phyloP scores from a whole-genome alignment of 2,888 invertebrate genomes.

The Monoplex corrugatus region DNA sequence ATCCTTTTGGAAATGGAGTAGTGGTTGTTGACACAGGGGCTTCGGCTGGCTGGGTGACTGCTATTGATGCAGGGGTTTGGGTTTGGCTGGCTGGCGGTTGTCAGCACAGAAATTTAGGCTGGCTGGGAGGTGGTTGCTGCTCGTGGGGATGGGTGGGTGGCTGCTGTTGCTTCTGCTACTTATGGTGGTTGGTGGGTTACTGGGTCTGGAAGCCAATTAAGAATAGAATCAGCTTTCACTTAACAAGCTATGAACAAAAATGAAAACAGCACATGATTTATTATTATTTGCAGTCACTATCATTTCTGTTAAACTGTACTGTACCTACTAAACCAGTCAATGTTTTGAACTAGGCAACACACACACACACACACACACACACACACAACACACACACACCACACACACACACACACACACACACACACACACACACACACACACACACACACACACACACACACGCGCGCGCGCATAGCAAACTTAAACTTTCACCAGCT shows the following conservation, averaged over 20 bases:
- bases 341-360: neutral
- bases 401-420: neutral
- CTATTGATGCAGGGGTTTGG: neutral
- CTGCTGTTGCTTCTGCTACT: no score
- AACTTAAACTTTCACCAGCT: neutral
- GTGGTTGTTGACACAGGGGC: neutral
- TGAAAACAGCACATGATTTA: no score
- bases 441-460: neutral
- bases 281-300: no score
- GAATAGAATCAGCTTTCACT: no score
- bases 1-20: neutral
- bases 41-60: neutral
- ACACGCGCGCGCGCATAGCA: neutral
- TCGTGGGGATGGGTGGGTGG: no score
- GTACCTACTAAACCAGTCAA: neutral
- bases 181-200: no score
- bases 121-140: no score
- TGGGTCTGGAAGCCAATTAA: no score
- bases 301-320: no score
- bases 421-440: neutral
- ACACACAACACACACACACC: neutral
- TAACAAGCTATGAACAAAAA: no score
- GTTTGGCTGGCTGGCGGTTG: no score
- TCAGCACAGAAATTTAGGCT: no score
- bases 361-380: neutral